Evolutionary conservation across 1,140 invertebrate genomes (phyloP), one percentile per base, ranked within the genome.

Genomic region (Vanessa tameamea): DNA sequence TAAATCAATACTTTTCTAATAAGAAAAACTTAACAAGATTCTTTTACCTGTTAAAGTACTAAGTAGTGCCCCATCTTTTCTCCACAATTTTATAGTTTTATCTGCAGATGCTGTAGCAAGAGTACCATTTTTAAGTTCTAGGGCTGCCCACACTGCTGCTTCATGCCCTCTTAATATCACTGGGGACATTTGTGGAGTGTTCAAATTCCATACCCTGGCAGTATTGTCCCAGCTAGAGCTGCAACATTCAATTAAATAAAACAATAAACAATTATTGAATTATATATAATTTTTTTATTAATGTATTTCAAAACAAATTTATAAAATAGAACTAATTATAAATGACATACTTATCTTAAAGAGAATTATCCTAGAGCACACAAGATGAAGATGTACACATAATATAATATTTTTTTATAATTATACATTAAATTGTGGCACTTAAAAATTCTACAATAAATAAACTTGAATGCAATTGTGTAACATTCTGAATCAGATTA

Each of bases 201-300:
- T 93, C 12, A 96, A 72, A 63, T 94, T 93, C 98, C 98, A 99
- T 20, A 98, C 92, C 82, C 95, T 95, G 0, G 96, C 97, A 14
- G 96, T 97, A 76, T 94, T 94, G 87, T 99, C 98, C 98, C 98
- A 99, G 13, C 98, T 99, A 55, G 97, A 97, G 84, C 96, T 97
- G 16, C 96, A 84, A 85, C 14, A 51, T 70, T 5, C 14, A 53
- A n/a, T 31, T 15, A 50, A 37, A 31, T 50, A 20, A 43, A n/a
- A 15, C 47, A 23, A 57, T 16, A 51, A 50, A 20, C 20, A 31
- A 31, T 31, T 31, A 31, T 31, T 31, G 26, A 31, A 31, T 31
- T 31, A 31, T 31, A 31, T 31, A 31, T 31, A 31, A 31, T 31
- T 31, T 31, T 31, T 31, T 31, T 31, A 3, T 31, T 31, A 31